These are phyloP conservation scores for Campylomormyrus tamandua DNA, from an alignment of 2,113 vertebrate genomes.

Conservation along the genomic window DNA sequence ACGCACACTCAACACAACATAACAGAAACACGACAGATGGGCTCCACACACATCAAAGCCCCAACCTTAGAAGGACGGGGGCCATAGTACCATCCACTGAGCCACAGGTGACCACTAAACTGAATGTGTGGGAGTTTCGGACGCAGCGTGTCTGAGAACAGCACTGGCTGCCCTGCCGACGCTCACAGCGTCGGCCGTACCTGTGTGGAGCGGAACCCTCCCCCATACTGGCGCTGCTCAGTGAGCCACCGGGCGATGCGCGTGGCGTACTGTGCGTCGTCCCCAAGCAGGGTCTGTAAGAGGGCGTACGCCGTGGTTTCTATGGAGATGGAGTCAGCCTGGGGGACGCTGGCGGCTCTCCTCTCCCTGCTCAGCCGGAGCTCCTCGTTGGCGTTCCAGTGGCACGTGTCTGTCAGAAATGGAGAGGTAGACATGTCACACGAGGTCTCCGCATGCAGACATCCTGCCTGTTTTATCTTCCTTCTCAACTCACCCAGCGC, in stretches of 20 bases:
- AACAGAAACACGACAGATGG: neutral
- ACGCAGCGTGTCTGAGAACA: neutral
- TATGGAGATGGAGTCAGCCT: slow-evolving; percentile 34
- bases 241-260: slow-evolving; percentile 34
- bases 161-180: neutral
- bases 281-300: slow-evolving; percentile 22
- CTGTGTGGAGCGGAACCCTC: slow-evolving; percentile 44
- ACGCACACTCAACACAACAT: neutral
- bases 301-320: slow-evolving; percentile 40
- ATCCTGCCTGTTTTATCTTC: neutral
- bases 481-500: neutral
- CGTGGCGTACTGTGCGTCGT: slow-evolving; percentile 6
- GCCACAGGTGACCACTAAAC: neutral
- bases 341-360: neutral
- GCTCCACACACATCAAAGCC: neutral
- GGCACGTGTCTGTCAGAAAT: slow-evolving; percentile 22
- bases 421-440: neutral
- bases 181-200: neutral
- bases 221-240: slow-evolving; percentile 36
- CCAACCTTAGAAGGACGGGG: neutral
- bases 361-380: neutral
- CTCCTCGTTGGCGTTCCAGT: slow-evolving; percentile 25
- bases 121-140: neutral
- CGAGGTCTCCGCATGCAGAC: neutral
- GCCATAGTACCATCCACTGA: neutral